phyloP scores from a whole-genome alignment of 2,888 invertebrate genomes.

The Seira ritae region DNA sequence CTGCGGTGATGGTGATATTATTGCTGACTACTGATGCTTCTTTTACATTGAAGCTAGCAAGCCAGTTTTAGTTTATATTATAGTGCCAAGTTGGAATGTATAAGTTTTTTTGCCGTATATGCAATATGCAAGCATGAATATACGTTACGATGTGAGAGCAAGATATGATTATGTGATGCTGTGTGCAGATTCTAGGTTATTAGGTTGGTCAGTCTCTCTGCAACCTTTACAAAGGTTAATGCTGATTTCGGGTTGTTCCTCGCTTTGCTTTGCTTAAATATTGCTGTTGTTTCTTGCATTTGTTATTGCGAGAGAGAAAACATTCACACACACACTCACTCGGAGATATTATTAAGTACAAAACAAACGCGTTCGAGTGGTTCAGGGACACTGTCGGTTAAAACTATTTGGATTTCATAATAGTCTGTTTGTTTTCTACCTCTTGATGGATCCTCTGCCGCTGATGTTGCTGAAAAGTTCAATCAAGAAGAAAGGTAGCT shows the following conservation, averaged over 20 bases:
- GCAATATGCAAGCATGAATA: not conserved
- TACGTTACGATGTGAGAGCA: conserved; percentile 61
- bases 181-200: conserved; percentile 71
- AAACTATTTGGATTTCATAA: conserved; percentile 44
- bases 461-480: conserved; percentile 11
- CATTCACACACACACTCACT: conserved; percentile 38
- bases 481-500: conserved; percentile 23
- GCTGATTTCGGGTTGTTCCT: conserved; percentile 64
- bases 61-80: conserved; percentile 14
- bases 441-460: conserved; percentile 8
- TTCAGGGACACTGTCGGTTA: conserved; percentile 59
- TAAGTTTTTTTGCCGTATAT: conserved; percentile 14
- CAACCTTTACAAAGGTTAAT: conserved; percentile 70
- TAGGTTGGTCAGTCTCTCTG: conserved; percentile 72
- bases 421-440: conserved; percentile 28
- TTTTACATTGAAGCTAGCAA: conserved; percentile 13
- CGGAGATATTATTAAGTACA: conserved; percentile 44
- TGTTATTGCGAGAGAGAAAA: conserved; percentile 43
- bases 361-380: conserved; percentile 47
- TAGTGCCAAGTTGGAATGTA: conserved; percentile 20
- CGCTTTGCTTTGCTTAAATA: conserved; percentile 38
- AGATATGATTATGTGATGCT: conserved; percentile 67
- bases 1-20: conserved; percentile 22
- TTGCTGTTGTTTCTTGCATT: conserved; percentile 7
- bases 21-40: not conserved